Conservation (phyloP, 2,113 vertebrate genomes). For the Epinephelus fuscoguttatus region DNA sequence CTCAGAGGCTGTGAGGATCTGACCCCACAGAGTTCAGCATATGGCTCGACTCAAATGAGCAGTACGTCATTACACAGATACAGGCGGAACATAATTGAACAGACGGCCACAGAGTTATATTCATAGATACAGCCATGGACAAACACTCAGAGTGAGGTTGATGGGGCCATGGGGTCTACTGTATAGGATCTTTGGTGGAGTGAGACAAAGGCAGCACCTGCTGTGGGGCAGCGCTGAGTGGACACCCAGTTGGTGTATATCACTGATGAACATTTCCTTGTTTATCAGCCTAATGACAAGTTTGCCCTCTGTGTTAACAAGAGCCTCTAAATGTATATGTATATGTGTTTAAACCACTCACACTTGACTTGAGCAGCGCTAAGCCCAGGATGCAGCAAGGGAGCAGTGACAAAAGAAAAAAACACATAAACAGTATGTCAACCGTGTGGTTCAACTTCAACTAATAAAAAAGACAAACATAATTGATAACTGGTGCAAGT, state of each 20-base stretch:
- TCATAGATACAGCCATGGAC: background rate
- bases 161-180: constrained; percentile 20
- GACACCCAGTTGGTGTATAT: constrained; percentile 1
- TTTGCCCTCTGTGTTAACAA: background rate
- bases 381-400: too few relatives aligned
- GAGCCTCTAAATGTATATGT: background rate
- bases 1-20: constrained; percentile 6
- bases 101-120: constrained; percentile 12
- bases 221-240: background rate
- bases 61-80: constrained; percentile 14
- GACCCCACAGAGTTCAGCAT: constrained; percentile 23
- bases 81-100: constrained; percentile 13
- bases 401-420: too few relatives aligned
- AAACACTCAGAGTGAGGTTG: constrained; percentile 1
- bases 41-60: constrained; percentile 16
- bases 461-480: too few relatives aligned
- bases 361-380: too few relatives aligned
- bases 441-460: too few relatives aligned
- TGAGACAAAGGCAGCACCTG: constrained; percentile 43
- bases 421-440: too few relatives aligned
- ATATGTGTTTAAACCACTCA: too few relatives aligned
- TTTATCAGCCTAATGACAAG: background rate
- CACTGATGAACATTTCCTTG: background rate
- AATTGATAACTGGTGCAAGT: too few relatives aligned
- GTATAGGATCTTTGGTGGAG: constrained; percentile 20